Conservation (phyloP, 2,888 invertebrate species). For the Ichneumon xanthorius region DNA sequence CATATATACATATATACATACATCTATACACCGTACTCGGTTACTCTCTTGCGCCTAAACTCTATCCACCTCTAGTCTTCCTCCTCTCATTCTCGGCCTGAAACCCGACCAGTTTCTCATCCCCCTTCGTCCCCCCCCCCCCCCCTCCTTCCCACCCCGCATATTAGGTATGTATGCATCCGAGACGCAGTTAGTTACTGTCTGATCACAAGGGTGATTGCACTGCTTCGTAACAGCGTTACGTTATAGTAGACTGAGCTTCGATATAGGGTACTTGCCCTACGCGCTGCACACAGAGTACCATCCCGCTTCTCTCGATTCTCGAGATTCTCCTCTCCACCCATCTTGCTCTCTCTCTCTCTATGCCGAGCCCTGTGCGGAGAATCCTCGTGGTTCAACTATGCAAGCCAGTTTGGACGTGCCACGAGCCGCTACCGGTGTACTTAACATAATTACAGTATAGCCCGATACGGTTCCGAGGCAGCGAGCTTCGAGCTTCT, state of each 20-base stretch:
- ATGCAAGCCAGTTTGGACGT: slow-evolving; percentile 63
- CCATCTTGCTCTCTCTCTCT: slow-evolving; percentile 4
- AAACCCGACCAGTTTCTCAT: slow-evolving; percentile 50
- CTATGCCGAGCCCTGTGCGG: background rate
- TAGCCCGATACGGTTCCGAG: slow-evolving; percentile 51
- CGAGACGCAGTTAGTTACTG: slow-evolving; percentile 78
- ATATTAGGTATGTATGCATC: slow-evolving; percentile 71
- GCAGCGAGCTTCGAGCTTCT: slow-evolving; percentile 38
- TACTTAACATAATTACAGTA: slow-evolving; percentile 82
- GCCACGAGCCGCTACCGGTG: slow-evolving; percentile 72
- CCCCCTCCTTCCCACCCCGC: slow-evolving; percentile 49
- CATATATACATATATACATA: background rate
- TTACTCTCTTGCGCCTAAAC: background rate
- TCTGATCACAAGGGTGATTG: slow-evolving; percentile 80
- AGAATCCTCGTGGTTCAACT: slow-evolving; percentile 59
- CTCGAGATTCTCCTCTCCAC: background rate
- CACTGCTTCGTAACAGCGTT: slow-evolving; percentile 80
- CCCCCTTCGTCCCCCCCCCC: slow-evolving; percentile 49
- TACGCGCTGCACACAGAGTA: slow-evolving; percentile 27
- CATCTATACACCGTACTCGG: background rate
- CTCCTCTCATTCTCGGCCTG: slow-evolving; percentile 19
- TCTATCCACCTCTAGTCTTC: slow-evolving; percentile 26
- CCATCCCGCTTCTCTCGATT: background rate
- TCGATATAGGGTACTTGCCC: slow-evolving; percentile 60
- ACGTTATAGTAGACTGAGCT: slow-evolving; percentile 67